A percentile compares a stretch with the other conserved stretches of the same genome.
Evolutionary conservation across 2,797 vertebrate species (phyloP).

Genomic region (Emys orbicularis): DNA sequence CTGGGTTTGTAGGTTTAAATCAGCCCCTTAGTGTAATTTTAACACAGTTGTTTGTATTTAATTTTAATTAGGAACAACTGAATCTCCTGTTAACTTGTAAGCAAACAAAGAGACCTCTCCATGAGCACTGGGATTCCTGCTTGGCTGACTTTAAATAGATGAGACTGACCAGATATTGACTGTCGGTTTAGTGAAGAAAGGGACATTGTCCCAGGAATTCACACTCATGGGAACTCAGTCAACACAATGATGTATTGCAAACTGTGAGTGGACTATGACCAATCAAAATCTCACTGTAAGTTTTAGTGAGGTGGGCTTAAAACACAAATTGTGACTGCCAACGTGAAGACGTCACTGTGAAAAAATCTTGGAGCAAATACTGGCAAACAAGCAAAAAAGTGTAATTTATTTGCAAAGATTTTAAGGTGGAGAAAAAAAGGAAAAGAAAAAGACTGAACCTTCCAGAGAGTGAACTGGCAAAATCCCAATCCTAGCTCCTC

Average conservation of each 20-base stretch:
- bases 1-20: conserved; percentile 11
- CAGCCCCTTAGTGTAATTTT: conserved; percentile 45
- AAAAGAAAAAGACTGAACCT: conserved; percentile 22
- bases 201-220: conserved; percentile 47
- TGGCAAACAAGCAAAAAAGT: conserved; percentile 48
- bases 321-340: conserved; percentile 30
- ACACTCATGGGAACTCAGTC: neutral
- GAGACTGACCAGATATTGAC: conserved; percentile 67
- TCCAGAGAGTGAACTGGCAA: conserved; percentile 67
- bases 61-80: conserved; percentile 65
- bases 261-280: conserved; percentile 9
- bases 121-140: conserved; percentile 16
- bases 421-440: neutral
- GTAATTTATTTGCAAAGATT: conserved; percentile 75
- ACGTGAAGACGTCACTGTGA: conserved; percentile 32
- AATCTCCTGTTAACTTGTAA: conserved; percentile 65
- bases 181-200: conserved; percentile 72
- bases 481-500: conserved; percentile 46
- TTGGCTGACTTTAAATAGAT: conserved; percentile 72
- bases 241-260: neutral
- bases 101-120: conserved; percentile 71
- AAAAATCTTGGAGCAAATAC: conserved; percentile 74
- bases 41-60: conserved; percentile 64
- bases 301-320: conserved; percentile 39
- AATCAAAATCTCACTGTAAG: conserved; percentile 44